These are phyloP conservation scores for Lydus trimaculatus DNA, from an alignment of 2,888 invertebrate species.

Conservation along the genomic window DNA sequence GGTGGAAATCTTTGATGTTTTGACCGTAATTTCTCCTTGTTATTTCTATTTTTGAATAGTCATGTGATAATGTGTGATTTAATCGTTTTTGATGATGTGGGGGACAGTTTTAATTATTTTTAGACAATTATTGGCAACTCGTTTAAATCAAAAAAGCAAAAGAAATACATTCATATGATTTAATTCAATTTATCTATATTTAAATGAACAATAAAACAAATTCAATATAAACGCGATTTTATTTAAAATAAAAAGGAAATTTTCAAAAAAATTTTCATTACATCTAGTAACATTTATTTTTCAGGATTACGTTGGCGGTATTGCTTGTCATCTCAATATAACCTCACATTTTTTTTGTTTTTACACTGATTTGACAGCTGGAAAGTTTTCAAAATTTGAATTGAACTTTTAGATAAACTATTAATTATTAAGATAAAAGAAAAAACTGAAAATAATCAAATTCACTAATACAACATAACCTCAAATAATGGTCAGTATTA, in stretches of 20 bases:
- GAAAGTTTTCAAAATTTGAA: too few relatives aligned
- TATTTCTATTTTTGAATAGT: slow-evolving; percentile 29
- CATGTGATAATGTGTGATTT: slow-evolving; percentile 28
- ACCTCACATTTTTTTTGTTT: neutral
- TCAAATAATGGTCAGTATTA: slow-evolving; percentile 55
- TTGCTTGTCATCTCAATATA: neutral
- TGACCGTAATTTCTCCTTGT: slow-evolving; percentile 2
- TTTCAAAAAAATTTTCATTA: neutral
- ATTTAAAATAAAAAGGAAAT: neutral
- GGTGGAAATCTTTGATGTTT: neutral
- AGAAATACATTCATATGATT: neutral
- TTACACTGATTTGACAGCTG: too few relatives aligned
- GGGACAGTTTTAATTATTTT: neutral
- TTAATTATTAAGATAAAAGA: too few relatives aligned
- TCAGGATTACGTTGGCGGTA: neutral
- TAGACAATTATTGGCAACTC: neutral
- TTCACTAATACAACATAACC: neutral
- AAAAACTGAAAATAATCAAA: neutral
- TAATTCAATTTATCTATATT: neutral
- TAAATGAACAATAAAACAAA: too few relatives aligned
- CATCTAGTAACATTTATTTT: neutral
- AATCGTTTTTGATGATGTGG: too few relatives aligned
- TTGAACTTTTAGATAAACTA: too few relatives aligned
- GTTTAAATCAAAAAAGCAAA: neutral
- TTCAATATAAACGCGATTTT: too few relatives aligned